Evolutionary conservation across 2,888 invertebrate genomes (phyloP).

Genomic region (Conus canariensis): DNA sequence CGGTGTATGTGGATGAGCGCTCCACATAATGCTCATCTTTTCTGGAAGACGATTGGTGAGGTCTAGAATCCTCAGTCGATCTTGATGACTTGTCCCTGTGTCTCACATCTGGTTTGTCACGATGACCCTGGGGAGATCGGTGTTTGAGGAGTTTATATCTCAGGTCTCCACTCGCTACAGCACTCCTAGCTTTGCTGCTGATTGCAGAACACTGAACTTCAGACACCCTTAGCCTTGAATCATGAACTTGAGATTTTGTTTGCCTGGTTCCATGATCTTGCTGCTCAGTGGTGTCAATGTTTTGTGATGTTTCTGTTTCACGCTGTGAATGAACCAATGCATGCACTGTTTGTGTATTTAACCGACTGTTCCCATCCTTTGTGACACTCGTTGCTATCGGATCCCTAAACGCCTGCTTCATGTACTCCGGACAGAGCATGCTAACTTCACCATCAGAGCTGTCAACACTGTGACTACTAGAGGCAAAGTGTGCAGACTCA

Average conservation of each 20-base stretch:
- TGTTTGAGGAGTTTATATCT: background rate
- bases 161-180: background rate
- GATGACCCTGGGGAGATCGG: background rate
- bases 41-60: background rate
- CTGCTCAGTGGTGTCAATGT: background rate
- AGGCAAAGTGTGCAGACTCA: too few species aligned
- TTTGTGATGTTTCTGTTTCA: background rate
- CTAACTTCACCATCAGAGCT: background rate
- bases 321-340: background rate
- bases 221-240: background rate
- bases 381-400: background rate
- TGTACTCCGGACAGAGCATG: conserved; percentile 9
- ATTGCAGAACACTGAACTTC: background rate
- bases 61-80: background rate
- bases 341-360: background rate
- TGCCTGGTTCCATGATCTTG: background rate
- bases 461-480: background rate
- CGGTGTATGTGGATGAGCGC: background rate
- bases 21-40: background rate
- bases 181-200: background rate
- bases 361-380: background rate
- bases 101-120: background rate
- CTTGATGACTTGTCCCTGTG: background rate
- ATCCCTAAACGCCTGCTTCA: background rate
- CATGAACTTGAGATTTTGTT: background rate